Evolutionary conservation across 2,888 invertebrate genomes (phyloP).

Genomic region (Melanchra persicariae): DNA sequence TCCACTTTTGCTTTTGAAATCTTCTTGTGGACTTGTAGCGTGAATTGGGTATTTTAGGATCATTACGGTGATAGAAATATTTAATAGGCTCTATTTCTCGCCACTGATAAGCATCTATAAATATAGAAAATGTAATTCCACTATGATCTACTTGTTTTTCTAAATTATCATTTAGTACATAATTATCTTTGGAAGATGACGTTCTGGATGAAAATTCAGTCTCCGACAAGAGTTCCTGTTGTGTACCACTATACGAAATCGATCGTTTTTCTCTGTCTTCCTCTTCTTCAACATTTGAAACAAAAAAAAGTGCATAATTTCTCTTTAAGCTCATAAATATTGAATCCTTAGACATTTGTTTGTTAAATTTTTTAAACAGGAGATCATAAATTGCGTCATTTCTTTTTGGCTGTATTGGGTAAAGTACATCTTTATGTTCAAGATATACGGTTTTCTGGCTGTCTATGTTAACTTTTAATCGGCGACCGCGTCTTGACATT

Average conservation of each 20-base stretch:
- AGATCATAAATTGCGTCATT: slow-evolving; percentile 16
- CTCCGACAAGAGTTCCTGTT: slow-evolving; percentile 9
- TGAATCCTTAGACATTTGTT: slow-evolving; percentile 13
- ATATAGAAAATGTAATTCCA: slow-evolving; percentile 10
- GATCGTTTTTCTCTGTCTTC: slow-evolving; percentile 11
- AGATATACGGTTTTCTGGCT: slow-evolving; percentile 17
- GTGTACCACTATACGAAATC: slow-evolving; percentile 6
- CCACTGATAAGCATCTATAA: slow-evolving; percentile 20
- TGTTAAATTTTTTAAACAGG: slow-evolving; percentile 10
- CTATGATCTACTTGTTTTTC: slow-evolving; percentile 5
- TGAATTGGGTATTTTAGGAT: slow-evolving; percentile 14
- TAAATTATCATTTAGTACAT: slow-evolving; percentile 2
- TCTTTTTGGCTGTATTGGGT: slow-evolving; percentile 15
- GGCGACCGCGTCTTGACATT: slow-evolving; percentile 15
- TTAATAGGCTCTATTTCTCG: slow-evolving; percentile 15
- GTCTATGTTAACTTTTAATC: slow-evolving; percentile 6
- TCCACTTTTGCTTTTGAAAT: slow-evolving; percentile 17
- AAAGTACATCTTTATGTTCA: slow-evolving; percentile 15
- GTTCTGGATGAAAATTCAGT: slow-evolving; percentile 12
- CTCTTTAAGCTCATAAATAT: slow-evolving; percentile 1
- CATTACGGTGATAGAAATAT: slow-evolving; percentile 9
- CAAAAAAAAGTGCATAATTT: slow-evolving; percentile 2
- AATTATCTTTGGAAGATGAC: slow-evolving; percentile 7
- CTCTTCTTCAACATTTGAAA: background rate
- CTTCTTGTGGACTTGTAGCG: slow-evolving; percentile 14